Evolutionary conservation across 2,797 vertebrate genomes (phyloP).

Genomic region (Chaunax sp.): DNA sequence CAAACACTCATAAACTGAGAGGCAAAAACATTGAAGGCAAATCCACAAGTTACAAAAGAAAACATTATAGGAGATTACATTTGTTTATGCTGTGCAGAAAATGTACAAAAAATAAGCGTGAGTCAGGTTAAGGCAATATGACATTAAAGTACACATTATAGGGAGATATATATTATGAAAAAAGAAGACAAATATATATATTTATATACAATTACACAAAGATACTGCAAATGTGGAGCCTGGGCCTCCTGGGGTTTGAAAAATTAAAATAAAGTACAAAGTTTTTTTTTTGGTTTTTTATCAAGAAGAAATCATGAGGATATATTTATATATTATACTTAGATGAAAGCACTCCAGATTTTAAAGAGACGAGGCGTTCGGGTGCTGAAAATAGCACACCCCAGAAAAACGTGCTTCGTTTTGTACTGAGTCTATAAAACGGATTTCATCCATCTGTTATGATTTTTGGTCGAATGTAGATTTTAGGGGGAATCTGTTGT

Average conservation of each 20-base stretch:
- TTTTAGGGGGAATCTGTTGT: constrained; percentile 10
- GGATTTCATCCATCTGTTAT: not conserved
- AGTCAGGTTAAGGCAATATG: constrained; percentile 59
- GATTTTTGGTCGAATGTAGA: constrained; percentile 12
- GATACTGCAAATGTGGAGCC: constrained; percentile 78
- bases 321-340: constrained; percentile 37
- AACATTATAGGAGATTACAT: constrained; percentile 55
- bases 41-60: constrained; percentile 62
- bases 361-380: constrained; percentile 5
- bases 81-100: constrained; percentile 68
- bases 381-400: constrained; percentile 9
- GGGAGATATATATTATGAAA: constrained; percentile 42
- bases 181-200: constrained; percentile 53
- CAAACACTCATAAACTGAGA: constrained; percentile 69
- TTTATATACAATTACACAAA: constrained; percentile 74
- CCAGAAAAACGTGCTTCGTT: constrained; percentile 5
- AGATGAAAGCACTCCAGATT: constrained; percentile 16
- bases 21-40: constrained; percentile 55
- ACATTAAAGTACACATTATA: constrained; percentile 64
- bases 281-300: constrained; percentile 13
- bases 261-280: constrained; percentile 44
- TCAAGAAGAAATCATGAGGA: constrained; percentile 40
- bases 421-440: constrained; percentile 31
- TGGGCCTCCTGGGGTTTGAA: constrained; percentile 51
- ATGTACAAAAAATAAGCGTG: constrained; percentile 74